Conservation (phyloP, 2,113 vertebrate genomes). For the Cyprinodon tularosa region DNA sequence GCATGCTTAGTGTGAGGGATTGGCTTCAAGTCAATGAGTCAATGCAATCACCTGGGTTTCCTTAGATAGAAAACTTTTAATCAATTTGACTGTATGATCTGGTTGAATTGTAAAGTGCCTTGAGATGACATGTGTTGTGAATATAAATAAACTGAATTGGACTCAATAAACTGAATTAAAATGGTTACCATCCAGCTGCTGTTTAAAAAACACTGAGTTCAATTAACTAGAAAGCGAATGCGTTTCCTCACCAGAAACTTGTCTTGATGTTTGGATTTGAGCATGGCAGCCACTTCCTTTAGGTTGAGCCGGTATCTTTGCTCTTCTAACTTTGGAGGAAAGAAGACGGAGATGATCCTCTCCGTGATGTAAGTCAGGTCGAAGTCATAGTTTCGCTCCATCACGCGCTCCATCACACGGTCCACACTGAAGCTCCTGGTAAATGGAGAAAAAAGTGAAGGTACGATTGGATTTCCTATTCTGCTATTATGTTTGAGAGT, state of each 20-base stretch:
- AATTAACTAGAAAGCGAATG: neutral
- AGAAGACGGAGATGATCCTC: slow-evolving; percentile 91
- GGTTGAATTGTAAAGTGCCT: too few species aligned
- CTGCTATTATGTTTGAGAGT: neutral
- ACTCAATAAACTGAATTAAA: too few species aligned
- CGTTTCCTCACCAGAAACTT: slow-evolving; percentile 86
- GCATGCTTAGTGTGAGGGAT: too few species aligned
- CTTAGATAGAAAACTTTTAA: too few species aligned
- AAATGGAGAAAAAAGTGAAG: neutral
- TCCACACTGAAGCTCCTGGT: slow-evolving; percentile 90
- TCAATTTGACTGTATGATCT: too few species aligned
- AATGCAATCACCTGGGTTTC: too few species aligned
- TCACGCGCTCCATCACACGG: slow-evolving; percentile 89
- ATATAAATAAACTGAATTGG: too few species aligned
- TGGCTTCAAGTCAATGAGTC: too few species aligned
- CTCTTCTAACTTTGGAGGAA: slow-evolving; percentile 87
- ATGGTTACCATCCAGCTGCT: too few species aligned
- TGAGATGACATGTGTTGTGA: too few species aligned
- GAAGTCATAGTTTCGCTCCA: slow-evolving; percentile 90
- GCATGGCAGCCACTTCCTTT: slow-evolving; percentile 89
- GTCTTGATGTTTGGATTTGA: slow-evolving; percentile 92
- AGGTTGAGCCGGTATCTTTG: slow-evolving; percentile 88
- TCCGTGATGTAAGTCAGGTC: slow-evolving; percentile 94
- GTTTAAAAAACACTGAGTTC: too few species aligned
- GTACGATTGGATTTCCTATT: too few species aligned